Base-by-base conservation (phyloP, 2,113 vertebrate species). In the Casuarius casuarius region DNA sequence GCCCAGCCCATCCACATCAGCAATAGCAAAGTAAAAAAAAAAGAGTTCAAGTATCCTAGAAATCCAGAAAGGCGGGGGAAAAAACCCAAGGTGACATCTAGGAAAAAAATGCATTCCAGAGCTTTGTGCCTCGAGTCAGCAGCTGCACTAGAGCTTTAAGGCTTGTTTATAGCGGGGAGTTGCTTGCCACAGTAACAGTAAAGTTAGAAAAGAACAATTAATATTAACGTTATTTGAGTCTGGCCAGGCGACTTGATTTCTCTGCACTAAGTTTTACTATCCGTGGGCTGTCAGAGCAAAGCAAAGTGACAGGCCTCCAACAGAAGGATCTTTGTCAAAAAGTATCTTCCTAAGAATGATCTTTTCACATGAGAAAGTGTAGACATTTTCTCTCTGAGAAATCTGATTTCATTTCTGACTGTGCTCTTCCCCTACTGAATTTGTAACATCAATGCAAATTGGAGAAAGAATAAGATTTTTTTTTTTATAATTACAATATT, bases 1-100 rank as follows among this genome's bases (percentile, higher is more conserved):
- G 89, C 81, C 84, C 92, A 94, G 59, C 95, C 91, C 96, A 92
- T 94, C 58, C 81, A 75, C 94, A 87, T 89, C 87, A 91, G 92
- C 84, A 94, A 66, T 35, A 87, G 66, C 77, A 13, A 52, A 85
- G 84, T 59, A 33, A 90, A 77, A 89, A 87, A 70, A 58, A 58
- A 38, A 4, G 26, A 92, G 28, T 38, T 78, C 94, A 94, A 87
- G 46, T 89, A 93, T 87, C 83, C 78, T 68, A 74, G 92, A 88
- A 89, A 83, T 56, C 59, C 66, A 44, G 48, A 38, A 71, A 46
- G 18, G 9, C 0, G 2, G 15, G 25, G 1, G 3, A 26, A 58
- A 33, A 78, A 56, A 1, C 29, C 65, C 44, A 80, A 79, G 76
- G 87, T 92, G 66, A 94, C 51, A 74, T 90, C 63, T 62, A 90